Base-by-base conservation (phyloP, 2,797 vertebrate genomes). In the Phylloscopus collybita region DNA sequence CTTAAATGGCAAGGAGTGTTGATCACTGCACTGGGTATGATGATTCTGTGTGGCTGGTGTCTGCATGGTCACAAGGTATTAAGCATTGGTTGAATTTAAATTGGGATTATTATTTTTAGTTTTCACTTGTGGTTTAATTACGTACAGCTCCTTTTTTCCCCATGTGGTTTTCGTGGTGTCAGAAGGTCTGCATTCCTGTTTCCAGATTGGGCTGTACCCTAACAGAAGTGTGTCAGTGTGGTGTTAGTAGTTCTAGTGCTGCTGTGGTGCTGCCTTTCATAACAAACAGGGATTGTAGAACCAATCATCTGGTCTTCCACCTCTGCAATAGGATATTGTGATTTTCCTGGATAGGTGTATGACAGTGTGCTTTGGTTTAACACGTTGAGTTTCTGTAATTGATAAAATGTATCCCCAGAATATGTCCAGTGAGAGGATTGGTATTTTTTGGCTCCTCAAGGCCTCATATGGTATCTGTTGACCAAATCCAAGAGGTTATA, bases 31-130 rank as follows among this genome's bases (percentile, higher is more conserved):
- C 22, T n/a, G 62, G 27, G 15, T 66, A 3, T 66, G n/a, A 19
- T 66, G 36, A 65, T 57, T 86, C 61, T 75, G 0, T 2, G 2
- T 72, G 30, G 11, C 62, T 69, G 38, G 26, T 69, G 9, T 62
- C 34, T 84, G 50, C 14, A 1, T 62, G 62, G 29, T 81, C 42
- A 27, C 2, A 2, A 51, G 54, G n/a, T 80, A 49, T 61, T 84
- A 81, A 81, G 51, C 18, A 19, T 16, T 13, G 22, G 40, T 73
- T 70, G 53, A 70, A 51, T 92, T 92, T 56, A 76, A 95, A 62
- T 60, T 36, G 0, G 34, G 7, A 49, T 78, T 54, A 64, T 71
- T 83, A 70, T 88, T 84, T 83, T 92, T 89, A 71, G 42, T 36
- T 94, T 84, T 56, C 13, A 6, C 13, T 86, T 60, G 32, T 82